Evolutionary conservation across 1,140 invertebrate species (phyloP).

Genomic region (Orchesella cincta): DNA sequence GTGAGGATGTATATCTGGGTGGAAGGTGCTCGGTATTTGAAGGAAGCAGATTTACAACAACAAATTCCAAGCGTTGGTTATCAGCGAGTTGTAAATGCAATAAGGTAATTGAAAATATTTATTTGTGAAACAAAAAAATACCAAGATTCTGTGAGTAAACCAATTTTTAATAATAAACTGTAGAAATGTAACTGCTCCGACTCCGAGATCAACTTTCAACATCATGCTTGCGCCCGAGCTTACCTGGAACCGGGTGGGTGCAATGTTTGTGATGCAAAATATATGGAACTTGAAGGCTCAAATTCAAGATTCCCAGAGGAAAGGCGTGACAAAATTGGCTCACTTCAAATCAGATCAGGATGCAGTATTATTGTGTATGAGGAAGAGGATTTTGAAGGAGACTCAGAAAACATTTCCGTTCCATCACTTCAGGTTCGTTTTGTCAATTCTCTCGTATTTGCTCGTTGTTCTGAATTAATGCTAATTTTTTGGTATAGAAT

Average conservation of each 20-base stretch:
- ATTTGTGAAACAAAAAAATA: background rate
- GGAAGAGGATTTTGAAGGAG: conserved; percentile 34
- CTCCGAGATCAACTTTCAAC: conserved; percentile 4
- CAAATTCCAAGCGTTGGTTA: background rate
- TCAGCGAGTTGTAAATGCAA: background rate
- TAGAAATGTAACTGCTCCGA: conserved; percentile 26
- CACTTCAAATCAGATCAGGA: conserved; percentile 15
- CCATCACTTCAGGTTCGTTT: background rate
- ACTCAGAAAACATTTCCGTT: background rate
- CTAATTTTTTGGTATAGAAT: background rate
- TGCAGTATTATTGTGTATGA: conserved; percentile 26
- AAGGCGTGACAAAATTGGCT: background rate
- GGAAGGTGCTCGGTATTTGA: background rate
- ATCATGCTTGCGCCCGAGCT: conserved; percentile 24
- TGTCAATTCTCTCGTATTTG: background rate
- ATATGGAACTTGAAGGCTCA: conserved; percentile 17
- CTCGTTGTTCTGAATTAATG: background rate
- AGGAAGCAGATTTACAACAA: background rate
- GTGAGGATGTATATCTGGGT: background rate
- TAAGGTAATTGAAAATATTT: background rate
- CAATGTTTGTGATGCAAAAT: conserved; percentile 28
- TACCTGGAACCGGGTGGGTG: conserved; percentile 21
- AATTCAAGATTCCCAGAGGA: background rate
- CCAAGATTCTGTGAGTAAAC: background rate
- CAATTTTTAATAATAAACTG: background rate